These are phyloP conservation scores for Drosophila rufa DNA, from an alignment of 1,140 invertebrate species.

Conservation along the genomic window DNA sequence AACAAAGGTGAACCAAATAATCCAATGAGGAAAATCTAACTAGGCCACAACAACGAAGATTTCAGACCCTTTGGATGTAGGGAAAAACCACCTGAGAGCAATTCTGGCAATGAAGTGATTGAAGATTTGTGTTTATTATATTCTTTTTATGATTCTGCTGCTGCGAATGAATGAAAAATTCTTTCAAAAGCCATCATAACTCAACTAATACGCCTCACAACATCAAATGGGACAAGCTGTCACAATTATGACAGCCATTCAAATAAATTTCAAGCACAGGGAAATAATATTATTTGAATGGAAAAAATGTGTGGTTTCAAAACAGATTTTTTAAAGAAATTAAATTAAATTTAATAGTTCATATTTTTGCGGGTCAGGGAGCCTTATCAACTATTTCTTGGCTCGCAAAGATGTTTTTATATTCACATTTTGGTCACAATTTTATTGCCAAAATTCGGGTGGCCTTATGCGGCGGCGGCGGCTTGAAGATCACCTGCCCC, in stretches of 20 bases:
- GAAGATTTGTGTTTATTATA: constrained; percentile 16
- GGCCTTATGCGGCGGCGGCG: no score
- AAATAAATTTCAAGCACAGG: constrained; percentile 9
- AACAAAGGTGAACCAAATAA: constrained; percentile 43
- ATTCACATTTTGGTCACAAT: no score
- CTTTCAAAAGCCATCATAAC: background rate
- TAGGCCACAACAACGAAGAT: constrained; percentile 41
- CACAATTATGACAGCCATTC: constrained; percentile 16
- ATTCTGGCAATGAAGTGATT: background rate
- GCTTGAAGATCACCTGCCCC: no score
- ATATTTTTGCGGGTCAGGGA: no score
- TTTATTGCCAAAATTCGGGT: no score
- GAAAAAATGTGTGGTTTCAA: constrained; percentile 2
- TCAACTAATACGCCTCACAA: constrained; percentile 5
- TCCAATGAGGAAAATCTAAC: constrained; percentile 39
- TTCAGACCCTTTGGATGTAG: constrained; percentile 19
- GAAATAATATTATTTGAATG: constrained; percentile 9
- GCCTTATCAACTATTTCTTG: no score
- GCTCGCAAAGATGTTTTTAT: no score
- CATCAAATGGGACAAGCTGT: constrained; percentile 7
- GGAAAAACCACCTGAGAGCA: constrained; percentile 3
- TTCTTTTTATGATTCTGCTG: constrained; percentile 1
- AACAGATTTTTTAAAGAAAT: background rate
- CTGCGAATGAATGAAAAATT: background rate
- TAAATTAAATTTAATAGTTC: no score